A percentile compares a stretch with the other conserved stretches of the same genome.
phyloP scores from a whole-genome alignment of 2,888 invertebrate genomes.

The Apotomis capreana region DNA sequence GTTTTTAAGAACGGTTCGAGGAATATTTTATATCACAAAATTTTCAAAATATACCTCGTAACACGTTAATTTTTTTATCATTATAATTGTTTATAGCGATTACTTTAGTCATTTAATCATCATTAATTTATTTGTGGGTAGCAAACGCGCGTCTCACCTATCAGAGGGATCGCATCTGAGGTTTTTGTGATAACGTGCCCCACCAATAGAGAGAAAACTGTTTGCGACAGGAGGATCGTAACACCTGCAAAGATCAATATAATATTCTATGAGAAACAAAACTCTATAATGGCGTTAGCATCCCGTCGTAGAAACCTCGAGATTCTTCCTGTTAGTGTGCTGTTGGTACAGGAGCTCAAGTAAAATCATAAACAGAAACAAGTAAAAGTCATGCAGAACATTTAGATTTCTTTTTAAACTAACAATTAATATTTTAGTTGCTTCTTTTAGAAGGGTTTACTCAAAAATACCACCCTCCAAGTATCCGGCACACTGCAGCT shows the following conservation, averaged over 20 bases:
- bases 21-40: conserved; percentile 64
- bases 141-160: conserved; percentile 88
- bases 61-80: conserved; percentile 55
- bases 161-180: conserved; percentile 99
- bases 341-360: conserved; percentile 79
- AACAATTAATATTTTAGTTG: conserved; percentile 49
- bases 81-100: conserved; percentile 58
- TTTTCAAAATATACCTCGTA: conserved; percentile 66
- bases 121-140: conserved; percentile 49
- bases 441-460: conserved; percentile 52
- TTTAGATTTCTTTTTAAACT: conserved; percentile 62
- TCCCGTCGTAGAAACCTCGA: conserved; percentile 42
- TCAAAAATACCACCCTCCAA: conserved; percentile 75
- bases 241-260: conserved; percentile 95
- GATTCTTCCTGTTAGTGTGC: conserved; percentile 71
- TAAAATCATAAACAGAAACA: conserved; percentile 77
- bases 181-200: conserved; percentile 99
- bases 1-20: conserved; percentile 69
- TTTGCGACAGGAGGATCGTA: conserved; percentile 99
- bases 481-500: conserved; percentile 63
- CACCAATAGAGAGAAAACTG: conserved; percentile 99
- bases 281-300: conserved; percentile 49
- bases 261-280: conserved; percentile 71
- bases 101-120: conserved; percentile 51
- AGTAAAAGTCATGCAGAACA: conserved; percentile 76